Evolutionary conservation across 2,797 vertebrate species (phyloP).

Genomic region (Champsocephalus gunnari): DNA sequence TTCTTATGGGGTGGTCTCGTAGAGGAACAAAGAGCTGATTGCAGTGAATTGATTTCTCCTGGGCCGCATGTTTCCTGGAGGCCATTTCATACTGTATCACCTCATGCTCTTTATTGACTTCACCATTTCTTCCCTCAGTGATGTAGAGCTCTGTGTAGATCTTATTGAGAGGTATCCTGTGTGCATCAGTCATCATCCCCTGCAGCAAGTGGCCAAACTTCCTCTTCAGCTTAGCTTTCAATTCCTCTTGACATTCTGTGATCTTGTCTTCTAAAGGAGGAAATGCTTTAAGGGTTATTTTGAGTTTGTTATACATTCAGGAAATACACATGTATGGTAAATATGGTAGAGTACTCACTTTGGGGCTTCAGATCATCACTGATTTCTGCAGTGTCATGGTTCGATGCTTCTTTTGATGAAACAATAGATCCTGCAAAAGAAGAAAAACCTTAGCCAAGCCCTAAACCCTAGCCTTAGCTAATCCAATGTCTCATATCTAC

Average conservation of each 20-base stretch:
- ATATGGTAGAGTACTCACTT: conserved; percentile 35
- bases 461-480: background rate
- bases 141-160: conserved; percentile 78
- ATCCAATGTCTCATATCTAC: conserved; percentile 8
- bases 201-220: conserved; percentile 61
- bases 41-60: conserved; percentile 71
- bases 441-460: conserved; percentile 12
- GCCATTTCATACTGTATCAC: conserved; percentile 66
- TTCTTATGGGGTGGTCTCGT: conserved; percentile 40
- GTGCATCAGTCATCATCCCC: background rate
- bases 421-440: conserved; percentile 32
- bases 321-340: too few species aligned
- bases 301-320: background rate
- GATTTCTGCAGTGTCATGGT: conserved; percentile 5
- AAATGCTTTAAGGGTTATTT: background rate
- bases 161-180: conserved; percentile 56
- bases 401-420: conserved; percentile 11
- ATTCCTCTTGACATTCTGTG: conserved; percentile 47
- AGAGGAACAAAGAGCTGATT: conserved; percentile 59
- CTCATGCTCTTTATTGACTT: conserved; percentile 75
- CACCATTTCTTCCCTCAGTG: conserved; percentile 55
- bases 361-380: background rate
- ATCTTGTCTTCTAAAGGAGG: conserved; percentile 40
- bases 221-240: conserved; percentile 58
- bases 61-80: conserved; percentile 28